Base-by-base conservation (phyloP, 2,113 vertebrate genomes). In the Ammospiza nelsoni region DNA sequence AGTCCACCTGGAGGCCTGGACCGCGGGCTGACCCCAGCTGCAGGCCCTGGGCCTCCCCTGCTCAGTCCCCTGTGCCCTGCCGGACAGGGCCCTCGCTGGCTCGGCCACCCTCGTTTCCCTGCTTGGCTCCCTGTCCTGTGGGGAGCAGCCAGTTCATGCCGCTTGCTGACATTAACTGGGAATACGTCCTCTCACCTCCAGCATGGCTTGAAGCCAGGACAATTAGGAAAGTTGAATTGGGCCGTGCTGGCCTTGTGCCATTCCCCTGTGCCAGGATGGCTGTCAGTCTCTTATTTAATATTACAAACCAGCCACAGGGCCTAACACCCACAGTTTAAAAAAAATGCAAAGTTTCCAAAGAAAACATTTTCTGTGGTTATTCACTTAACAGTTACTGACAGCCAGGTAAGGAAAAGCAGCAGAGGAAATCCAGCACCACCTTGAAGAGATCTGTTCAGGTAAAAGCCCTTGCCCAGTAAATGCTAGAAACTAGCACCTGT, bases 81-180 rank as follows among this genome's bases (percentile, higher is more conserved):
- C 5, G 3, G 55, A 74, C 6, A 14, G 41, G 61, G 31, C 8
- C 63, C 69, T 58, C 14, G 19, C 69, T 82, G 35, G 66, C 37
- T 54, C 1, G 2, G 35, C 52, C 72, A 63, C 39, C 57, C 66
- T 43, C 15, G 29, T n/a, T 33, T 28, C 27, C 33, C 11, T 3
- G 5, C 68, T 66, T 83, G 88, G 66, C 58, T 79, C 24, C 44
- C 35, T 11, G 18, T 62, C 48, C n/a, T 1, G 2, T 0, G 1
- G 21, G 44, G 5, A 92, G 58, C 54, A 88, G 67, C 63, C 2
- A 2, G 31, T 8, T 25, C 4, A 4, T 0, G 1, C 54, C 3
- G 5, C 63, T 69, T 49, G 46, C 63, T 86, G 83, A 69, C 67
- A 23, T 13, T 39, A 27, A 24, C 46, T 33, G 23, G n/a, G 51